A percentile compares a stretch with the other conserved stretches of the same genome.
phyloP scores from a whole-genome alignment of 2,888 invertebrate genomes.

The Scaptodrosophila latifasciaeformis region DNA sequence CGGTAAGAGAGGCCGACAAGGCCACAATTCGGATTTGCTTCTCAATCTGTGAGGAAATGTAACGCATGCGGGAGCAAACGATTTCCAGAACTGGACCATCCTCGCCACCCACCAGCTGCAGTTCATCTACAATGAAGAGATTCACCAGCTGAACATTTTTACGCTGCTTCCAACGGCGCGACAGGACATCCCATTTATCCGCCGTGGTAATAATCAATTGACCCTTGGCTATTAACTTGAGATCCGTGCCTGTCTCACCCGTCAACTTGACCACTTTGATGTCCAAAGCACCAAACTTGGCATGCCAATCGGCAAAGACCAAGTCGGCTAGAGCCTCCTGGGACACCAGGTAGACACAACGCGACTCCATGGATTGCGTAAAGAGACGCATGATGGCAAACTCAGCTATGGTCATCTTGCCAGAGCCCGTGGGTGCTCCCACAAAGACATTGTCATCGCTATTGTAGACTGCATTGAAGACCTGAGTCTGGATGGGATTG shows the following conservation, averaged over 20 bases:
- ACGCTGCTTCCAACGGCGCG: conserved; percentile 98
- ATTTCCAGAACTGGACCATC: conserved; percentile 96
- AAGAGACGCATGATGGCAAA: conserved; percentile 94
- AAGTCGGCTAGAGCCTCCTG: conserved; percentile 93
- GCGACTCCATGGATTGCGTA: conserved; percentile 82
- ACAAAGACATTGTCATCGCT: conserved; percentile 98
- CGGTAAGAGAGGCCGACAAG: conserved; percentile 92
- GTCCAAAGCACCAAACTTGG: conserved; percentile 88
- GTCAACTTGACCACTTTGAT: conserved; percentile 91
- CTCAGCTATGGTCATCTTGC: conserved; percentile 96
- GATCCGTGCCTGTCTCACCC: conserved; percentile 97
- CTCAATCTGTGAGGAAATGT: conserved; percentile 96
- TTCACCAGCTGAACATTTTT: conserved; percentile 98
- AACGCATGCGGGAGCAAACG: conserved; percentile 93
- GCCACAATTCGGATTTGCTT: conserved; percentile 94
- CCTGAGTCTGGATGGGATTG: conserved; percentile 99
- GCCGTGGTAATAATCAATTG: conserved; percentile 98
- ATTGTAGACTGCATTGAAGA: conserved; percentile 98
- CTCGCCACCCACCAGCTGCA: conserved; percentile 92
- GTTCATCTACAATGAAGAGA: conserved; percentile 96
- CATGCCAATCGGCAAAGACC: conserved; percentile 93
- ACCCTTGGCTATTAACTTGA: conserved; percentile 93
- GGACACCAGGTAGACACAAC: conserved; percentile 95
- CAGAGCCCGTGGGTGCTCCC: conserved; percentile 93
- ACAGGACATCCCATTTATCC: conserved; percentile 99